Evolutionary conservation across 2,888 invertebrate genomes (phyloP).

Genomic region (Euplexia lucipara): DNA sequence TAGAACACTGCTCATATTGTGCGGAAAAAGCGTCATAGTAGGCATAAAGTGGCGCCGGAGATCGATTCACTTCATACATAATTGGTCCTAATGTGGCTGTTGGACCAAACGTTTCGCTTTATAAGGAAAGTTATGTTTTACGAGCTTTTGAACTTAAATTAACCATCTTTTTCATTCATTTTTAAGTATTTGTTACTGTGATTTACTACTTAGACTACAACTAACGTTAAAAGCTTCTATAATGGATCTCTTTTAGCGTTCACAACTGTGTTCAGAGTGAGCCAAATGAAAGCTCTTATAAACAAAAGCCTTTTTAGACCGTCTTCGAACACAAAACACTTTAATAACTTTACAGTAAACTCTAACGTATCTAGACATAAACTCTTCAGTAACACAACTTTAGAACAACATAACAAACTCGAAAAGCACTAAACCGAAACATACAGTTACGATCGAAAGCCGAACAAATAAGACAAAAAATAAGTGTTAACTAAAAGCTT

Average conservation of each 20-base stretch:
- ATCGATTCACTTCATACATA: conserved; percentile 1
- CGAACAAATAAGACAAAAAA: conserved; percentile 74
- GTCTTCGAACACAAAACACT: background rate
- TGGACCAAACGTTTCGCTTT: conserved; percentile 5
- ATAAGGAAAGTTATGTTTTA: background rate
- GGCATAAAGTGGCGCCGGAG: background rate
- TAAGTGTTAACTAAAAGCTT: conserved; percentile 71
- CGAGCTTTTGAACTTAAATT: conserved; percentile 11
- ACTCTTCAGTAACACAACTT: conserved; percentile 31
- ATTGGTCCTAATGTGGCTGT: background rate
- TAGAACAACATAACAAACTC: conserved; percentile 36
- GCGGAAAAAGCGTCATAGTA: background rate
- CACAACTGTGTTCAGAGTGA: conserved; percentile 13
- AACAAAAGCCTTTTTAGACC: conserved; percentile 1
- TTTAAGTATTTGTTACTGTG: conserved; percentile 1
- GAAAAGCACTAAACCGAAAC: conserved; percentile 51
- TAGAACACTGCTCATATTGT: conserved; percentile 5
- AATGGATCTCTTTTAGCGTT: background rate
- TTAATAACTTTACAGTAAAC: background rate
- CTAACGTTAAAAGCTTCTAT: conserved; percentile 7
- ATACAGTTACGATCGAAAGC: conserved; percentile 60
- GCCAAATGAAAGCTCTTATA: conserved; percentile 16
- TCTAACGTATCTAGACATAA: background rate
- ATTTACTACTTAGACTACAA: conserved; percentile 9
- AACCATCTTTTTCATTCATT: background rate